Base-by-base conservation (phyloP, 1,140 invertebrate species). In the Asbolus verrucosus region DNA sequence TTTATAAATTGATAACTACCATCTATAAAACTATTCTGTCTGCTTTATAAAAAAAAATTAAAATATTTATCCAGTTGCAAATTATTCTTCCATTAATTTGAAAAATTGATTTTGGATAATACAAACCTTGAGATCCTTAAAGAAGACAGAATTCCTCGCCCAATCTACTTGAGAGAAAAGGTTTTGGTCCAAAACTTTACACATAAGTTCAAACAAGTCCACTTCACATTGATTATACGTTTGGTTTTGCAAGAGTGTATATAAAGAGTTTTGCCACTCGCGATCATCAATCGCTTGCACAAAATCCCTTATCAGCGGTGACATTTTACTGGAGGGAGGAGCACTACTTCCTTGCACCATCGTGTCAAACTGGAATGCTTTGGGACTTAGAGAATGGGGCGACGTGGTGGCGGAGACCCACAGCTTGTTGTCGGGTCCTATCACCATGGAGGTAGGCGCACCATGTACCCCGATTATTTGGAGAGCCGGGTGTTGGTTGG, bases 111-210 rank as follows among this genome's bases (percentile, higher is more conserved):
- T 41, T 13, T 41, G 24, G 24, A 41, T 41, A n/a, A 41, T 80
- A 86, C 89, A 87, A 86, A 98, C 97, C 94, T 97, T 97, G 83
- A 98, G 89, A 89, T 99, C 97, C 87, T 98, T 98, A 88, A 98
- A 98, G 89, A 97, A 98, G 76, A 94, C 88, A 60, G 96, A 97
- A 84, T 97, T 98, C 77, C 96, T 87, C 82, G 96, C 96, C 97
- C 97, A 99, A 84, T 98, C 96, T 73, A 99, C 96, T 87, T 98
- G 96, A 41, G 95, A 94, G 86, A 98, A 98, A 70, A 98, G 88
- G 84, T 97, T 96, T 86, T 98, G 96, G 87, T 99, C 97, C 79
- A 98, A 91, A 82, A 98, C 94, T 90, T 98, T 97, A 87, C 96
- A 98, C 90, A 99, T 94, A 80, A 98, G 90, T 86, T 97, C 95